Evolutionary conservation across 2,113 vertebrate species (phyloP).

Genomic region (Callipepla squamata): DNA sequence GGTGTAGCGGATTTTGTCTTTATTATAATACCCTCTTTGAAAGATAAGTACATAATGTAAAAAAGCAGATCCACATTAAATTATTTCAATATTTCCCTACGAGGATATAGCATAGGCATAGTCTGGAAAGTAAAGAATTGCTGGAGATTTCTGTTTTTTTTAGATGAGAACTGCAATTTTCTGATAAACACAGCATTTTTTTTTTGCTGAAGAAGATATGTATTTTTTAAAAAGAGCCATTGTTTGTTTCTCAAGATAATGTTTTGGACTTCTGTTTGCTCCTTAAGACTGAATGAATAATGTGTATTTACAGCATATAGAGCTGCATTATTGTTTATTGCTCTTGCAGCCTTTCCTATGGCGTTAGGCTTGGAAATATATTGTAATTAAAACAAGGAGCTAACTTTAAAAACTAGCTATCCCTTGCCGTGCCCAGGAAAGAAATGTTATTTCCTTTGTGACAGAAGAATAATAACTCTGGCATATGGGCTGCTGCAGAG

Average conservation of each 20-base stretch:
- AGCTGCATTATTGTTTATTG: constrained; percentile 43
- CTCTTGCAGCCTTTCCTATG: not conserved
- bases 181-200: not conserved
- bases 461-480: constrained; percentile 66
- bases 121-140: not conserved
- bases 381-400: constrained; percentile 57
- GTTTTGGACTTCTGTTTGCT: constrained; percentile 42
- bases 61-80: not conserved
- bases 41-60: not conserved
- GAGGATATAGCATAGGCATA: not conserved
- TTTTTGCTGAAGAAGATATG: not conserved
- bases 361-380: constrained; percentile 43
- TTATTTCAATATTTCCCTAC: constrained; percentile 32
- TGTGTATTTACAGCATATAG: not conserved
- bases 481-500: constrained; percentile 62
- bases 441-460: constrained; percentile 66
- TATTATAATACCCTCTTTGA: not conserved
- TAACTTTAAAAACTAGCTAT: constrained; percentile 60
- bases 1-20: not conserved
- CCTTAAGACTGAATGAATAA: constrained; percentile 37
- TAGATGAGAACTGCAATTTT: constrained; percentile 10
- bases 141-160: not conserved
- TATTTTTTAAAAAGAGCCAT: constrained; percentile 19
- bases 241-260: constrained; percentile 36
- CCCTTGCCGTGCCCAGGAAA: constrained; percentile 4